These are phyloP conservation scores for Hofmannophila pseudospretella DNA, from an alignment of 2,888 invertebrate genomes.

Conservation along the genomic window DNA sequence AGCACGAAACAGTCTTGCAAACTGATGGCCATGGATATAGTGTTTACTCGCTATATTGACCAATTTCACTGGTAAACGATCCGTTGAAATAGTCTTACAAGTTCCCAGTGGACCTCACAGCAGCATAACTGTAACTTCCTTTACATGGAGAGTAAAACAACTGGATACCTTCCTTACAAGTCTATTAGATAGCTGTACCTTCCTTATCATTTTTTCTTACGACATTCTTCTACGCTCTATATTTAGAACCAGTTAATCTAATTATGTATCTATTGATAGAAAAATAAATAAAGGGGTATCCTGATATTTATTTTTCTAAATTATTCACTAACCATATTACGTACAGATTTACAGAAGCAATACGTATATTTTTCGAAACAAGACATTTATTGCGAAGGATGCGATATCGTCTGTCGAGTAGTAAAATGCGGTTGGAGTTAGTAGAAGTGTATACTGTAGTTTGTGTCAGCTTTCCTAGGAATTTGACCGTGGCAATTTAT, in stretches of 20 bases:
- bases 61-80: constrained; percentile 34
- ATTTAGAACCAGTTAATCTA: neutral
- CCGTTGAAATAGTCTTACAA: constrained; percentile 31
- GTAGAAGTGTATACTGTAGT: too few relatives aligned
- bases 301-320: too few relatives aligned
- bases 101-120: constrained; percentile 31
- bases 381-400: too few relatives aligned
- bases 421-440: constrained; percentile 17
- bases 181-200: constrained; percentile 10
- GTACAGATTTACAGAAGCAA: too few relatives aligned
- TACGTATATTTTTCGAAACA: too few relatives aligned
- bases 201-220: constrained; percentile 1
- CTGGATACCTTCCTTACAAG: constrained; percentile 21
- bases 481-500: constrained; percentile 61
- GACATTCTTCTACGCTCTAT: neutral
- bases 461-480: constrained; percentile 47
- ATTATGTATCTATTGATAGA: neutral
- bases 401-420: constrained; percentile 9
- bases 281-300: too few relatives aligned
- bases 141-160: constrained; percentile 24
- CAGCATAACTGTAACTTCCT: constrained; percentile 37
- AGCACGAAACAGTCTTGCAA: constrained; percentile 40
- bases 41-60: constrained; percentile 26
- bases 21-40: constrained; percentile 35
- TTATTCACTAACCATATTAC: too few relatives aligned